Evolutionary conservation across 2,797 vertebrate genomes (phyloP), one percentile per base, ranked within the genome.

Genomic region (Crax fasciolata): DNA sequence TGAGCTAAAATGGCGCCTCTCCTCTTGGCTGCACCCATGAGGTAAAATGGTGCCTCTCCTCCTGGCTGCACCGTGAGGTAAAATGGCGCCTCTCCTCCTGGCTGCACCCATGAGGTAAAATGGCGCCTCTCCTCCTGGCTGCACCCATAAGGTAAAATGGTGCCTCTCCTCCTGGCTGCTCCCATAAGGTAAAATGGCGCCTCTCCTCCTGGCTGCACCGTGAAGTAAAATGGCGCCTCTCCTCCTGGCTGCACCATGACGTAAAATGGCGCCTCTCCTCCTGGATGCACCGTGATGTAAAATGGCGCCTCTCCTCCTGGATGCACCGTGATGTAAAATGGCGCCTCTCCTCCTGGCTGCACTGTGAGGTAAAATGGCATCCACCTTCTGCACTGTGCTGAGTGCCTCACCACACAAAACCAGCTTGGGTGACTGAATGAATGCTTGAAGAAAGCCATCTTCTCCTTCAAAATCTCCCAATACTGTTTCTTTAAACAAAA

Each of bases 361-460:
- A 3, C 51, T 10, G 41, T 52, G 51, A 52, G 51, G 52, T 4
- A 54, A 54, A 54, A 54, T 54, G 52, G 52, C 6, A 10, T 28
- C 61, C 61, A 24, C 39, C 61, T 21, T 30, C 13, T 43, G 55
- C 39, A 12, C 28, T 12, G 19, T 13, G 61, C 27, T 21, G 12
- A 21, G 27, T 13, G 61, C 39, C 61, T 30, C 39, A 43, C 27
- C 13, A 7, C 9, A 0, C 46, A 41, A 14, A 14, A 11, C 2
- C 1, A 1, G 7, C 2, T 1, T 7, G 13, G 18, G 16, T 44
- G 30, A 17, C 35, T 35, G 13, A 1, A 0, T 0, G 28, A 15
- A 10, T 20, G 4, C 13, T 23, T 24, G 10, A 6, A 30, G 11
- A 32, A n/a, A 51, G 30, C 14, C 2, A 1, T 13, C 3, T 24